These are phyloP conservation scores for Cataglyphis cursor DNA, from an alignment of 2,888 invertebrate species.

Conservation along the genomic window DNA sequence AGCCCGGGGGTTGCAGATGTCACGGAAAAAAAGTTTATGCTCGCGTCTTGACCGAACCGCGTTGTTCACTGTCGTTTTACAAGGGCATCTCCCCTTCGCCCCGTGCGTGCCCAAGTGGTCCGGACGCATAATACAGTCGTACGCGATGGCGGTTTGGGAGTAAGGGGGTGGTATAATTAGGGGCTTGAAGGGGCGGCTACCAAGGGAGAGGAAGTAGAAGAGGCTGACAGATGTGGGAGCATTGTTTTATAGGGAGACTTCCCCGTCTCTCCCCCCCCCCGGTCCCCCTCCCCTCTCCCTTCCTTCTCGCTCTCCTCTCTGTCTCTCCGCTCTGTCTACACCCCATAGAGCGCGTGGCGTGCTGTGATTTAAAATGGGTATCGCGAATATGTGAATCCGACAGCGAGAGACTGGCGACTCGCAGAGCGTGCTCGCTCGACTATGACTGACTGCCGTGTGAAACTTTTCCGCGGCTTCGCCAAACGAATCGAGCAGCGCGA, in stretches of 20 bases:
- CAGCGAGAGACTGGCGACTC: constrained; percentile 77
- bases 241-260: constrained; percentile 86
- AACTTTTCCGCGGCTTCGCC: constrained; percentile 54
- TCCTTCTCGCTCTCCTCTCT: constrained; percentile 19
- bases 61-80: constrained; percentile 80
- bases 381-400: constrained; percentile 82
- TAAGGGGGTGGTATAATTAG: constrained; percentile 86
- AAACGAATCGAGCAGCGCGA: constrained; percentile 30
- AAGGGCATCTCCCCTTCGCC: constrained; percentile 80
- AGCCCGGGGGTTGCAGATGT: constrained; percentile 68
- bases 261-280: constrained; percentile 36
- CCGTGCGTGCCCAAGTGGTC: constrained; percentile 86
- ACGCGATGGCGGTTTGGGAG: constrained; percentile 77
- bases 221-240: constrained; percentile 87
- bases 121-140: constrained; percentile 85
- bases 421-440: constrained; percentile 71
- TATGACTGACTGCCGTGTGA: constrained; percentile 76
- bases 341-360: constrained; percentile 81
- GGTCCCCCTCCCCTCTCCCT: constrained; percentile 24
- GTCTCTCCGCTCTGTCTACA: constrained; percentile 71
- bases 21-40: constrained; percentile 77
- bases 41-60: constrained; percentile 80
- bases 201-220: constrained; percentile 83
- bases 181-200: constrained; percentile 84
- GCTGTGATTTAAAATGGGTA: constrained; percentile 86